Conservation (phyloP, 2,113 vertebrate genomes). For the Callithrix jacchus region DNA sequence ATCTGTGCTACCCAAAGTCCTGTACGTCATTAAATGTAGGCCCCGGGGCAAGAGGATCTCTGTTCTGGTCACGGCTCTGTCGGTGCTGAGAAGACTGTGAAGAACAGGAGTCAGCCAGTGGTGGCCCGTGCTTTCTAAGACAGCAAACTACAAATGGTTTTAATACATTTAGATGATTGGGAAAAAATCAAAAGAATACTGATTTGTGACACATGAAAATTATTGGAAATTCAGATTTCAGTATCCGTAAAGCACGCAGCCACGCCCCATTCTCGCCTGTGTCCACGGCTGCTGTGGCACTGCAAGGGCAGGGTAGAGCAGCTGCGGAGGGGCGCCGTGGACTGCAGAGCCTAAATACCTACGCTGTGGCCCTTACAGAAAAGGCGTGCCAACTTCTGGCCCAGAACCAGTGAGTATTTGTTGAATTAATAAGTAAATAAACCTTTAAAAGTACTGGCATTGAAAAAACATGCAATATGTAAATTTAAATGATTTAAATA, state of each 20-base stretch:
- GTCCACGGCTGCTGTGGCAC: fast-evolving
- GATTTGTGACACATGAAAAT: neutral
- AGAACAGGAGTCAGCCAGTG: neutral
- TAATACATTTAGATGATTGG: neutral
- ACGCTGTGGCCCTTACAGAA: neutral
- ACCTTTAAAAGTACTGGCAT: neutral
- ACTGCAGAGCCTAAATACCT: fast-evolving
- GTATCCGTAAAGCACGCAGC: too few species aligned
- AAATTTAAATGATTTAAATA: neutral
- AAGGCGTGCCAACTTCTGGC: neutral
- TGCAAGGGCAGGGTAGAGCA: fast-evolving
- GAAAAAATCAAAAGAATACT: neutral
- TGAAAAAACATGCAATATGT: neutral
- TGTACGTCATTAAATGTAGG: fast-evolving
- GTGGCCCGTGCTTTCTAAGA: neutral
- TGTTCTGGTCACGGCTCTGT: too few species aligned
- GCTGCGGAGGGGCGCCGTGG: fast-evolving
- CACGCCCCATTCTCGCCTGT: fast-evolving
- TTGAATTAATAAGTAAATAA: neutral
- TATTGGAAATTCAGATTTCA: neutral
- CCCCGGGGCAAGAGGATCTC: fast-evolving
- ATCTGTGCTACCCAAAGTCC: fast-evolving
- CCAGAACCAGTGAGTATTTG: neutral
- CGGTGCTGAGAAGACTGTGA: neutral
- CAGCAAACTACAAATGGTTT: neutral